Conservation (phyloP, 1,140 invertebrate genomes). For the Drosophila tsacasi region DNA sequence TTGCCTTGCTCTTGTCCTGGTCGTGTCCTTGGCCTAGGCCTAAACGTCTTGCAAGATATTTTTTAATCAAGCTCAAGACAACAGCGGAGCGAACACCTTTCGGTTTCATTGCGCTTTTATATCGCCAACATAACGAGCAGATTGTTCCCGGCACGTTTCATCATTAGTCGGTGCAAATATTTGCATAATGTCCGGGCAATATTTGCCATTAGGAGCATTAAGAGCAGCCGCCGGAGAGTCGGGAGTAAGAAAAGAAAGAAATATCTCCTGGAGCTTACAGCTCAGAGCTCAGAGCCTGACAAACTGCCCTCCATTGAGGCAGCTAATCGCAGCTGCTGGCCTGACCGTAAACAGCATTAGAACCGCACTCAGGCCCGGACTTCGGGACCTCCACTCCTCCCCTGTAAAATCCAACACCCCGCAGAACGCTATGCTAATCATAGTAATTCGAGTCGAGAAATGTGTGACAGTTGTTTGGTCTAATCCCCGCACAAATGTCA, state of each 20-base stretch:
- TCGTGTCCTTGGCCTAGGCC: slow-evolving; percentile 43
- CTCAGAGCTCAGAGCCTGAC: slow-evolving; percentile 48
- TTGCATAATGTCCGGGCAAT: slow-evolving; percentile 71
- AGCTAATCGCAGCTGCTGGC: slow-evolving; percentile 49
- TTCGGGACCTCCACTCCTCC: not conserved
- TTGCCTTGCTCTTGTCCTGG: slow-evolving; percentile 32
- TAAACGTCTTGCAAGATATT: slow-evolving; percentile 48
- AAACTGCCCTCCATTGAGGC: slow-evolving; percentile 47
- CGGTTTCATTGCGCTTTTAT: slow-evolving; percentile 68
- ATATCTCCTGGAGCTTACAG: slow-evolving; percentile 55
- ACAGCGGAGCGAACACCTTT: slow-evolving; percentile 41
- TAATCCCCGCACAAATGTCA: slow-evolving; percentile 82
- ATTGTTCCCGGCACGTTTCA: slow-evolving; percentile 55
- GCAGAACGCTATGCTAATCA: slow-evolving; percentile 65
- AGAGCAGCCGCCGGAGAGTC: slow-evolving; percentile 11
- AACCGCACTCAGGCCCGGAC: slow-evolving; percentile 7
- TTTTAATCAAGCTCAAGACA: slow-evolving; percentile 63
- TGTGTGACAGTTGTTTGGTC: slow-evolving; percentile 80
- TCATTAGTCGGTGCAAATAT: slow-evolving; percentile 81
- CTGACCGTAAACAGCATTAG: slow-evolving; percentile 46
- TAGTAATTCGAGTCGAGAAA: slow-evolving; percentile 77
- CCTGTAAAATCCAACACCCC: slow-evolving; percentile 13
- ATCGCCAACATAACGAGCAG: slow-evolving; percentile 53
- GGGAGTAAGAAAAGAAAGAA: slow-evolving; percentile 7
- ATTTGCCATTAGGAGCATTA: slow-evolving; percentile 60